Evolutionary conservation across 92 coral and sea anemone genomes (phyloP), one percentile per base, ranked within the genome.

Genomic region (Epizoanthus scotinus): DNA sequence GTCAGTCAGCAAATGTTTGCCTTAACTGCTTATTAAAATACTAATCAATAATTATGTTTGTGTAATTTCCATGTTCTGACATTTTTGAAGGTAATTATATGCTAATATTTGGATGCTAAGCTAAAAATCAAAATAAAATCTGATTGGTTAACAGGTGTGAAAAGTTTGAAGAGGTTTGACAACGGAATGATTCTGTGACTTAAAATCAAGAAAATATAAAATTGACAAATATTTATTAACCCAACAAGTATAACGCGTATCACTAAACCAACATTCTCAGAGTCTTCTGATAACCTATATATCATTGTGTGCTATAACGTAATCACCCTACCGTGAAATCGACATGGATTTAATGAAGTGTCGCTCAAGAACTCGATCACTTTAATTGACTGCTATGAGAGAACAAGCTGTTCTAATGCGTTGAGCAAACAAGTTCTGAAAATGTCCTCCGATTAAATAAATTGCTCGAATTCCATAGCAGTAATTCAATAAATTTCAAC

Each of bases 401-500:
- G 79, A 54, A 20, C 68, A 24, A 75, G 47, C 38, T 38, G 36
- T 21, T 75, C 25, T 75, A 75, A 75, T 58, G 21, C 66, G 54
- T 38, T 75, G 67, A 10, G 81, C 24, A 56, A 24, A 20, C 67
- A 34, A 34, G 67, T 25, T 6, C 67, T 34, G 22, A 60, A 75
- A 24, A 31, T 54, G 6, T 28, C 53, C 38, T 28, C 58, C 25
- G 61, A 47, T 61, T 55, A 75, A 38, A 75, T 57, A 60, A 60
- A 75, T 59, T 57, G 59, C 81, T 75, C 25, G 22, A 75, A 75
- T 75, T 75, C 81, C 81, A 12, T 57, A n/a, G 57, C 14, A 74
- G 69, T 75, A 75, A 75, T 75, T 57, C 57, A 38, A 75, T 75
- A 59, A 75, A 59, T 75, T 75, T 75, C 64, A 49, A 59, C 38